These are phyloP conservation scores for Chalcis sispes DNA, from an alignment of 2,888 invertebrate genomes.

Conservation along the genomic window DNA sequence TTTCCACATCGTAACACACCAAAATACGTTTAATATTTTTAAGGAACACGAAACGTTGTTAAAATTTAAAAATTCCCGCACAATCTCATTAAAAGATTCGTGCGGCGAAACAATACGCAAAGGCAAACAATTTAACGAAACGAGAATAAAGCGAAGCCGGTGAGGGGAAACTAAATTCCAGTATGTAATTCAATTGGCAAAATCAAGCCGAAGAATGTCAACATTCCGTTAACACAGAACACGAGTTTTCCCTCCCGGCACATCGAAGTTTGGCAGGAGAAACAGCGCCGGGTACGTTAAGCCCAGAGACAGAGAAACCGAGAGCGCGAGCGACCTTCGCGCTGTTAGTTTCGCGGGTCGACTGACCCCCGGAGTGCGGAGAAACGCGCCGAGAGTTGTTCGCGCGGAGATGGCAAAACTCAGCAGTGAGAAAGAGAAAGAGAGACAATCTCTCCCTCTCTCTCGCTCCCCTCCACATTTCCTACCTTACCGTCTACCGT, in stretches of 20 bases:
- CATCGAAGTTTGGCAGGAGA: too few species aligned
- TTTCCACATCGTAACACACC: constrained; percentile 27
- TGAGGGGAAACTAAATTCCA: not conserved
- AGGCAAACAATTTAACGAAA: too few species aligned
- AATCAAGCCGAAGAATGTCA: too few species aligned
- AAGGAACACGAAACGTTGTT: not conserved
- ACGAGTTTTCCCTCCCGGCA: too few species aligned
- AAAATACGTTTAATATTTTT: not conserved
- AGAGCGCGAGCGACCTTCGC: constrained; percentile 61
- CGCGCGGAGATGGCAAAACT: constrained; percentile 43
- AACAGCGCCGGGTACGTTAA: too few species aligned
- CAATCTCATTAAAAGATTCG: not conserved
- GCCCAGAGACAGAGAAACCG: too few species aligned
- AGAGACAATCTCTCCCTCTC: not conserved
- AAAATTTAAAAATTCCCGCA: not conserved
- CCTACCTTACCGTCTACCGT: not conserved
- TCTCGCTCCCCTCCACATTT: constrained; percentile 7
- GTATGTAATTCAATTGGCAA: too few species aligned
- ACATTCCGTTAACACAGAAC: too few species aligned
- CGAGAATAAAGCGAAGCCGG: not conserved
- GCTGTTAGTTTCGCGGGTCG: constrained; percentile 66
- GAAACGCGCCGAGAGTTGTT: constrained; percentile 18
- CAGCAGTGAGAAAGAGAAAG: too few species aligned
- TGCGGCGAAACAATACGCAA: not conserved
- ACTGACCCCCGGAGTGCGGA: constrained; percentile 62